Percentiles rank a stretch among this genome's conserved stretches.
phyloP scores from a whole-genome alignment of 2,888 invertebrate species.

The Copidosoma aretas region DNA sequence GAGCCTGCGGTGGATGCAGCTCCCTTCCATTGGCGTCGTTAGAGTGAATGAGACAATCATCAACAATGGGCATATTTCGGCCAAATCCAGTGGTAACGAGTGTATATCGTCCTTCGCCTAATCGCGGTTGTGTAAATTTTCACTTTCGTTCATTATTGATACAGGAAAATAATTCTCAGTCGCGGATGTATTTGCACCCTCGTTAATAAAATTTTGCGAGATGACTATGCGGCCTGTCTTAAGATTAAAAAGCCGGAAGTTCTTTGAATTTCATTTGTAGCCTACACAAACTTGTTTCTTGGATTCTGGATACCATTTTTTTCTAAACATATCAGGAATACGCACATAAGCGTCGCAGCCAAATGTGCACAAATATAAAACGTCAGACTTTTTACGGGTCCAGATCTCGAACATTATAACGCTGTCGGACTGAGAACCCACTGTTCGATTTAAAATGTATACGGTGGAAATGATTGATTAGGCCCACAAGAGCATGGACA shows the following conservation, averaged over 20 bases:
- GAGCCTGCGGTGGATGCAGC: too few species aligned
- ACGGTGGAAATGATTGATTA: slow-evolving; percentile 47
- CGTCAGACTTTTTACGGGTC: slow-evolving; percentile 5
- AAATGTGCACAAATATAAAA: slow-evolving; percentile 43
- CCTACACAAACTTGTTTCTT: slow-evolving; percentile 38
- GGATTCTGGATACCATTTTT: slow-evolving; percentile 42
- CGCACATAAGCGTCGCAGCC: slow-evolving; percentile 41
- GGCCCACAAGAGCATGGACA: slow-evolving; percentile 40
- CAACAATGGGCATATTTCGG: too few species aligned
- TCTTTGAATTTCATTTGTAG: slow-evolving; percentile 39
- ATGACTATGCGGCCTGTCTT: slow-evolving; percentile 37
- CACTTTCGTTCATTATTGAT: too few species aligned
- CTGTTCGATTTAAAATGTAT: slow-evolving; percentile 41
- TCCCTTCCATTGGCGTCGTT: too few species aligned
- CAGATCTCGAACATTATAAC: background rate
- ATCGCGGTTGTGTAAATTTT: too few species aligned
- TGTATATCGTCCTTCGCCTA: too few species aligned
- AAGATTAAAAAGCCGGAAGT: slow-evolving; percentile 46
- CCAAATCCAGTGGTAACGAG: too few species aligned
- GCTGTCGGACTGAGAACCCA: background rate
- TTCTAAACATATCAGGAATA: slow-evolving; percentile 39
- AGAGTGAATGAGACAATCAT: too few species aligned
- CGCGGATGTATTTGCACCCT: slow-evolving; percentile 18
- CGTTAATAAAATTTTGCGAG: slow-evolving; percentile 47
- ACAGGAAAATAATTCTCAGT: too few species aligned